A percentile compares a stretch with the other conserved stretches of the same genome.
Evolutionary conservation across 2,113 vertebrate genomes (phyloP).

Genomic region (Trematocara stigmaticum): DNA sequence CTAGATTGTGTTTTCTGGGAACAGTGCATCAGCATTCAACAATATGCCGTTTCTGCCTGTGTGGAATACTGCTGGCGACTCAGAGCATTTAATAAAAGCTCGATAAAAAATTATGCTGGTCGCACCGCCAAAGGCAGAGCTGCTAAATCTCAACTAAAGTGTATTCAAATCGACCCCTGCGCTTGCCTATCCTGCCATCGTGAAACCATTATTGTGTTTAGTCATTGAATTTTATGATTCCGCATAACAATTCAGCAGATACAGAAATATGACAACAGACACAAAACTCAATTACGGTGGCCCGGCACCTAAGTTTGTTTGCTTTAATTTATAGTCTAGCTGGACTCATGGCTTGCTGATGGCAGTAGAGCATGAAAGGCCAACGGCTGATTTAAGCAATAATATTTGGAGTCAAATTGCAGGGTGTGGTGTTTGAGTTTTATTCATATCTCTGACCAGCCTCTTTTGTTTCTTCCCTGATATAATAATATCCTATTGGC

Average conservation of each 20-base stretch:
- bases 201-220: conserved; percentile 63
- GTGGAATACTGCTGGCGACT: conserved; percentile 28
- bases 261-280: conserved; percentile 51
- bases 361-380: conserved; percentile 33
- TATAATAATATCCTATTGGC: not conserved
- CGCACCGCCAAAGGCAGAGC: conserved; percentile 26
- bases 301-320: conserved; percentile 45
- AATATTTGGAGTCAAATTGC: conserved; percentile 45
- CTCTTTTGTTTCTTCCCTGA: not conserved
- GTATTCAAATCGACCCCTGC: conserved; percentile 40
- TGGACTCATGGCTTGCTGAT: conserved; percentile 15
- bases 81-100: conserved; percentile 61
- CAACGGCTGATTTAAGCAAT: conserved; percentile 47
- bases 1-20: conserved; percentile 39
- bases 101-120: conserved; percentile 54
- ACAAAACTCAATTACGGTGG: conserved; percentile 57
- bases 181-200: conserved; percentile 27
- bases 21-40: conserved; percentile 31
- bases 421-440: conserved; percentile 12
- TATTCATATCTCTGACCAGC: conserved; percentile 3
- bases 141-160: conserved; percentile 59
- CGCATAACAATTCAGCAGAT: conserved; percentile 49
- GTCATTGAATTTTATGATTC: conserved; percentile 69
- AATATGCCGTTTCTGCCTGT: conserved; percentile 38
- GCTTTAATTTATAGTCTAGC: conserved; percentile 49